Base-by-base conservation (phyloP, 2,113 vertebrate species). In the Sclerurus mexicanus region DNA sequence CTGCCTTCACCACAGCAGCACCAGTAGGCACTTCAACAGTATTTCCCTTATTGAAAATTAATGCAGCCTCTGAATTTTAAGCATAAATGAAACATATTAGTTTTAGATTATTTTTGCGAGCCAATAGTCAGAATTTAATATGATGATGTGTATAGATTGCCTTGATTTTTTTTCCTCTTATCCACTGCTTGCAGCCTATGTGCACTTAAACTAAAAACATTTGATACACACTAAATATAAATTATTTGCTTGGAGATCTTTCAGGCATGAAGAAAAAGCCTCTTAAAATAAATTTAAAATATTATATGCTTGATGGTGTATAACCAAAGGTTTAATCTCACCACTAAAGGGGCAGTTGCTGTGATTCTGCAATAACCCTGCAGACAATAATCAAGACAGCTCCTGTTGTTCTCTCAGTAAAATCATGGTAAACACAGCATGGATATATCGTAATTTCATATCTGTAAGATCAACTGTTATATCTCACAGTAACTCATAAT, bases 271-370 rank as follows among this genome's bases (percentile, higher is more conserved):
- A 98, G 97, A 98, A 97, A 98, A 98, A 96, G 97, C 97, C 98
- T 98, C 98, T 98, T 97, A 98, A 98, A 98, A 98, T 98, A 98
- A 98, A 98, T 98, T 97, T 98, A 98, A 98, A 98, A 98, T 98
- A 98, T 98, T 97, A 98, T 98, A 97, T 97, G 98, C 98, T 98
- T 97, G 98, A 97, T 97, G 96, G 97, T 97, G 97, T 98, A 98
- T 98, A 98, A 98, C 98, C 97, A 90, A 97, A 98, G 98, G 97
- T 97, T 98, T 98, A 98, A 98, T 98, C 97, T 98, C 97, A 87
- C 86, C 93, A 96, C 97, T 97, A 96, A 97, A 95, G 97, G 97
- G 97, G 97, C 97, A 97, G 98, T 97, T 97, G 95, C 96, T 95
- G 90, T 83, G 97, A 97, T 97, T 98, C 68, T 96, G 97, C 97